Percentiles rank a stretch among this genome's conserved stretches.
Conservation (phyloP, 2,797 vertebrate genomes). For the Cyprinodon diabolis region DNA sequence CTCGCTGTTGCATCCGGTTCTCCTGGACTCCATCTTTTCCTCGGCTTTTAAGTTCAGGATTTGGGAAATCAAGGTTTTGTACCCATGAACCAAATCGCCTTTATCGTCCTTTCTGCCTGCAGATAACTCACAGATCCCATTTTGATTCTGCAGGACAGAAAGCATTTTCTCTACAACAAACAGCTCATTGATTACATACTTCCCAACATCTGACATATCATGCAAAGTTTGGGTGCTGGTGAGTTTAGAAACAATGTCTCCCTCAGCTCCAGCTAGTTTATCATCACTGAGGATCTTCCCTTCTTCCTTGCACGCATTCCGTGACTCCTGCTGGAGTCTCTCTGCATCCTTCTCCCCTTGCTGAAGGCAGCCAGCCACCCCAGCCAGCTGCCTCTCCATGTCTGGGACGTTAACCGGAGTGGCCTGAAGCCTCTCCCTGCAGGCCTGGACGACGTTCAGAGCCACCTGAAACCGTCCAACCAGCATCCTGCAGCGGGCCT, state of each 20-base stretch:
- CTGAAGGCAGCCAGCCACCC: slow-evolving; percentile 60
- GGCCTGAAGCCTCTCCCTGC: slow-evolving; percentile 79
- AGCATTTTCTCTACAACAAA: slow-evolving; percentile 85
- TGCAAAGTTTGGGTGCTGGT: slow-evolving; percentile 53
- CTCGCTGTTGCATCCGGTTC: slow-evolving; percentile 17
- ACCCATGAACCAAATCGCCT: slow-evolving; percentile 44
- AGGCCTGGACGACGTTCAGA: slow-evolving; percentile 80
- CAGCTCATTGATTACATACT: slow-evolving; percentile 80
- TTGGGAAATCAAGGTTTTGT: slow-evolving; percentile 75
- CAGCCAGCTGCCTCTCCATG: slow-evolving; percentile 63
- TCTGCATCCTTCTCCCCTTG: slow-evolving; percentile 65
- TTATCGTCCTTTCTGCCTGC: slow-evolving; percentile 48
- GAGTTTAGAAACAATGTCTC: slow-evolving; percentile 51
- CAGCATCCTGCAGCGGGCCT: slow-evolving; percentile 77
- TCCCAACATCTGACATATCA: slow-evolving; percentile 28
- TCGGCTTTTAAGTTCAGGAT: slow-evolving; percentile 65
- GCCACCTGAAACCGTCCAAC: slow-evolving; percentile 80
- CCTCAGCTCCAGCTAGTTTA: slow-evolving; percentile 61
- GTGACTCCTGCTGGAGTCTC: slow-evolving; percentile 61
- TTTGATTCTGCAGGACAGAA: slow-evolving; percentile 81
- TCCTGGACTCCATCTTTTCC: slow-evolving; percentile 18
- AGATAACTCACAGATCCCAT: slow-evolving; percentile 63
- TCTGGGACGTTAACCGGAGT: slow-evolving; percentile 38
- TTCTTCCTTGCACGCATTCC: slow-evolving; percentile 41
- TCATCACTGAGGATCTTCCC: slow-evolving; percentile 56